Base-by-base conservation (phyloP, 2,797 vertebrate species). In the Acipenser oxyrinchus region DNA sequence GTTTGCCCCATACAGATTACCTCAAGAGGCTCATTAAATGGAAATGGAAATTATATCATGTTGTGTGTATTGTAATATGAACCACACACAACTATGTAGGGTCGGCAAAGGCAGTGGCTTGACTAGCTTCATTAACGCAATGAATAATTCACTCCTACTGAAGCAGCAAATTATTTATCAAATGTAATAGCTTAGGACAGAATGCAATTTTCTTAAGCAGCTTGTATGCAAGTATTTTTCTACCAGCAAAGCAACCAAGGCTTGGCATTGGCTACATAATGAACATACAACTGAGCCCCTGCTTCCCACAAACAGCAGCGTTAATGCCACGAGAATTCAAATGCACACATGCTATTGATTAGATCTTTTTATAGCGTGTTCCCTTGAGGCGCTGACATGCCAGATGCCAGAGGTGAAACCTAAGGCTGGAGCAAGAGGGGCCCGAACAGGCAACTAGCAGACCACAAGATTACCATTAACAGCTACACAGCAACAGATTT, bases 171-270 rank as follows among this genome's bases (percentile, higher is more conserved):
- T 67, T 67, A 59, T 50, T 63, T 15, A 55, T 49, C 7, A 60
- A 71, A 75, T 75, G 7, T 64, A 72, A 71, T 68, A 63, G 51
- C 23, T 68, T 11, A 13, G 15, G 15, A 66, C 15, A 51, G 23
- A 52, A 69, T 68, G 50, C 60, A 50, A 62, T 70, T 61, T 66
- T 63, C 66, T 60, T 59, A 49, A 69, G 60, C n/a, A 63, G 68
- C 12, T 49, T 37, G n/a, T 65, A 70, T 66, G 60, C 64, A 49
- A 55, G 71, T 50, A 69, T 72, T 65, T 37, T 66, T 70, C 69
- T 72, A 64, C 57, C 51, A 11, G 10, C 12, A 10, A 15, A 65
- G 18, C 65, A 69, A 70, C 50, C 68, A 64, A 76, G 13, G 59
- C 12, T 60, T 18, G 62, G 49, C 63, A 62, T 65, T 70, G 68